Percentiles rank a stretch among this genome's conserved stretches.
Conservation (phyloP, 2,113 vertebrate genomes). For the Actenoides lindsayi region DNA sequence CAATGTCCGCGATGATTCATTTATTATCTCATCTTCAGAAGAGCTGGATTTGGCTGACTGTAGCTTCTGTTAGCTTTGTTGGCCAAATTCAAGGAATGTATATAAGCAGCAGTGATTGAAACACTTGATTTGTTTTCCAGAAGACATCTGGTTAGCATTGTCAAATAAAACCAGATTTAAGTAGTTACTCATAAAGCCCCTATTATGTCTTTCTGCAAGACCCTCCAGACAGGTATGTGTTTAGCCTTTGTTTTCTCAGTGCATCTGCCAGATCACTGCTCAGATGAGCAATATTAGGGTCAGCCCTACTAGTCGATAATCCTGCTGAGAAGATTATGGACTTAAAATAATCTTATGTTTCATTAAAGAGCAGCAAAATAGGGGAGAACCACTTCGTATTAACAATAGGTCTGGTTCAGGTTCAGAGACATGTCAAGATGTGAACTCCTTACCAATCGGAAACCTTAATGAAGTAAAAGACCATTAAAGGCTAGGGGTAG, state of each 20-base stretch:
- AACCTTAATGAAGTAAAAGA: conserved; percentile 13
- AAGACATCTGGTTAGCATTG: conserved; percentile 57
- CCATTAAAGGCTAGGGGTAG: neutral
- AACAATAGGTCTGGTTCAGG: conserved; percentile 11
- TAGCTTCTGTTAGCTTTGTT: conserved; percentile 52
- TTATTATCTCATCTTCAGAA: conserved; percentile 59
- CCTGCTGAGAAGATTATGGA: conserved; percentile 64
- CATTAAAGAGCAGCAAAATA: conserved; percentile 53
- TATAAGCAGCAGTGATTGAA: conserved; percentile 58
- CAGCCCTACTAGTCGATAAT: conserved; percentile 46
- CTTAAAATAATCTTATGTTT: conserved; percentile 65
- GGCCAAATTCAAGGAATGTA: conserved; percentile 41
- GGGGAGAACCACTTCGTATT: conserved; percentile 1
- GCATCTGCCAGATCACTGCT: conserved; percentile 53
- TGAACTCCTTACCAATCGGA: neutral
- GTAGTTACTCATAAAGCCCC: conserved; percentile 54
- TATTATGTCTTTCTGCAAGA: conserved; percentile 38
- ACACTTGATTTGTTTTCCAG: conserved; percentile 52
- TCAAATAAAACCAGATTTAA: conserved; percentile 56
- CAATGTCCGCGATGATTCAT: conserved; percentile 35
- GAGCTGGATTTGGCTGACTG: conserved; percentile 40
- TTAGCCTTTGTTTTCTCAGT: conserved; percentile 40
- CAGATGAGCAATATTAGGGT: conserved; percentile 65
- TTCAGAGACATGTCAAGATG: conserved; percentile 20
- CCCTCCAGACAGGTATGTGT: conserved; percentile 47